Percentiles rank a stretch among this genome's conserved stretches.
Conservation (phyloP, 2,888 invertebrate species). For the Trachelus iudaicus region DNA sequence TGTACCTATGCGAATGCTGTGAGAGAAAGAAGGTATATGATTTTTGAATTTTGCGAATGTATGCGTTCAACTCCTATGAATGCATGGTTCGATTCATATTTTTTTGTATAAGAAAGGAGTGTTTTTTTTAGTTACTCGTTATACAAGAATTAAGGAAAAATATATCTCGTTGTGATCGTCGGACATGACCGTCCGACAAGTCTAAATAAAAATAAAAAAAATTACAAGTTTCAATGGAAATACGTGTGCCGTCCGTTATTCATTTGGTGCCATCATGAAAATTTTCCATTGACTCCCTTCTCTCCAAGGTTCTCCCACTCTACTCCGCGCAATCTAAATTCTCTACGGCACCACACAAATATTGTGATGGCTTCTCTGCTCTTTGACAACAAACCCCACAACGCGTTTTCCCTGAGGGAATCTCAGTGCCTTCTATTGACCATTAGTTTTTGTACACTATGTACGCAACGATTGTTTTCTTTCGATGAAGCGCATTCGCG, state of each 20-base stretch:
- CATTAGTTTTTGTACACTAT: not conserved
- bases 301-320: not conserved
- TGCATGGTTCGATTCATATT: conserved; percentile 23
- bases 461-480: not conserved
- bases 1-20: conserved; percentile 4
- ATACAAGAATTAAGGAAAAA: conserved; percentile 42
- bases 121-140: conserved; percentile 41
- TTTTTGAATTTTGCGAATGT: conserved; percentile 10
- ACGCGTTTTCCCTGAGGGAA: not conserved
- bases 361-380: not conserved
- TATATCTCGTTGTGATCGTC: conserved; percentile 60
- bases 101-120: conserved; percentile 23
- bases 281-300: conserved; percentile 4
- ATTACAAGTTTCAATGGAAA: conserved; percentile 44
- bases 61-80: conserved; percentile 19
- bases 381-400: not conserved
- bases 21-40: not conserved
- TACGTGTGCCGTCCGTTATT: not conserved
- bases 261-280: not conserved
- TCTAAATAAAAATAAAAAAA: conserved; percentile 41
- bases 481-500: not conserved
- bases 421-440: not conserved
- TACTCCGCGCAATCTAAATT: not conserved
- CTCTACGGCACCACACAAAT: not conserved
- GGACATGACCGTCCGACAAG: conserved; percentile 42